phyloP scores from a whole-genome alignment of 2,113 vertebrate species.

The Rhinichthys klamathensis region DNA sequence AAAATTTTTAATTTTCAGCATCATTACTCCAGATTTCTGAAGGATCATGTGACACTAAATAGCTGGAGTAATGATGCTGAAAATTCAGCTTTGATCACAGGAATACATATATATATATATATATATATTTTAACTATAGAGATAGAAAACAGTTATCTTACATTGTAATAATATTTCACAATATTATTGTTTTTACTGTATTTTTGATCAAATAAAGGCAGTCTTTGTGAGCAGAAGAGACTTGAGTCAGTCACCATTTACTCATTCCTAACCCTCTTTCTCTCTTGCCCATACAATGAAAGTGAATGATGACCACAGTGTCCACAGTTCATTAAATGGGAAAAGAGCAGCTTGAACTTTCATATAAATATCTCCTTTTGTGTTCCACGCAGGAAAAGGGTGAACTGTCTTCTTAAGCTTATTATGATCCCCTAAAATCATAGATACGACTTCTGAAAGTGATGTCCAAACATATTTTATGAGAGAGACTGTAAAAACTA shows the following conservation, averaged over 20 bases:
- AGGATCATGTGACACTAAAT: neutral
- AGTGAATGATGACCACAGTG: neutral
- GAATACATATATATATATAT: neutral
- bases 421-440: neutral
- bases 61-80: neutral
- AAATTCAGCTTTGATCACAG: no score
- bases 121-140: no score
- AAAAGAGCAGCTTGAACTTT: constrained; percentile 2
- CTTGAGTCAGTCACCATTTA: neutral
- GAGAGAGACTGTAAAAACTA: neutral
- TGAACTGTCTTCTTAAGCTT: neutral
- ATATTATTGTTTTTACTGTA: neutral
- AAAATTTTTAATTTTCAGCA: no score
- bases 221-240: neutral
- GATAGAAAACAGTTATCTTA: neutral
- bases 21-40: no score
- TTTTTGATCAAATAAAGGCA: constrained; percentile 2
- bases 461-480: neutral
- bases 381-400: neutral
- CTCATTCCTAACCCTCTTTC: neutral
- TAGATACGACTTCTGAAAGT: neutral
- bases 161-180: neutral
- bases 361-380: neutral
- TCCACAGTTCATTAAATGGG: neutral
- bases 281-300: neutral